Evolutionary conservation across 1,140 invertebrate species (phyloP).

Genomic region (Drosophila equinoxialis): DNA sequence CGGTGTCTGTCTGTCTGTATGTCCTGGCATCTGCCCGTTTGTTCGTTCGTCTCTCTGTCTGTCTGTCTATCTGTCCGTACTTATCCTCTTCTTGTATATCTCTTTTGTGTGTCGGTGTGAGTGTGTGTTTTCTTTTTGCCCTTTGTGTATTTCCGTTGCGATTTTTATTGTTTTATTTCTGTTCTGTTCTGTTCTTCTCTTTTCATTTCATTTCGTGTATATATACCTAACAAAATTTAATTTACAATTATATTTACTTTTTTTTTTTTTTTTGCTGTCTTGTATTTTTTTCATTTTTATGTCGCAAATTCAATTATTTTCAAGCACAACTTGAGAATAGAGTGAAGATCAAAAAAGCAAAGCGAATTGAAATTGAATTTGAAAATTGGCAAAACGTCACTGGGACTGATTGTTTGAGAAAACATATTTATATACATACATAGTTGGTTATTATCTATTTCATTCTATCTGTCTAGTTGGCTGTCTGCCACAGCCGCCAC

Average conservation of each 20-base stretch:
- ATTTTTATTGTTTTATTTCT: constrained; percentile 72
- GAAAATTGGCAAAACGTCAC: constrained; percentile 20
- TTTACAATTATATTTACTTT: constrained; percentile 76
- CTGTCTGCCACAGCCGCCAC: constrained; percentile 41
- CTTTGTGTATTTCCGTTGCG: constrained; percentile 57
- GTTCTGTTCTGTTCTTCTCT: constrained; percentile 34
- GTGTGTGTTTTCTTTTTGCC: constrained; percentile 22
- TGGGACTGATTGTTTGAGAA: constrained; percentile 20
- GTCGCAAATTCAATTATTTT: constrained; percentile 64
- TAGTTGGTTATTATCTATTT: background rate
- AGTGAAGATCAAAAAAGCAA: constrained; percentile 24
- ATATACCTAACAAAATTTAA: constrained; percentile 72
- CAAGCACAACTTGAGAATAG: constrained; percentile 40
- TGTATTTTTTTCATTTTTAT: constrained; percentile 2
- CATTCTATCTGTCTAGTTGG: background rate
- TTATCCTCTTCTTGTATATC: constrained; percentile 14
- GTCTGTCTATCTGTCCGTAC: constrained; percentile 17
- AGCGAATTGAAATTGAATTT: constrained; percentile 62
- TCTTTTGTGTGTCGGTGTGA: constrained; percentile 5
- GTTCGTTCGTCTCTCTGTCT: constrained; percentile 10
- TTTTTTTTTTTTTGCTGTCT: constrained; percentile 31
- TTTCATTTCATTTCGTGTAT: constrained; percentile 57
- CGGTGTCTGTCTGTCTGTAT: constrained; percentile 39
- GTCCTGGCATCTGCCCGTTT: constrained; percentile 7
- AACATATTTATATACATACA: background rate